phyloP scores from a whole-genome alignment of 1,140 invertebrate genomes.

The Lepidurus packardi region DNA sequence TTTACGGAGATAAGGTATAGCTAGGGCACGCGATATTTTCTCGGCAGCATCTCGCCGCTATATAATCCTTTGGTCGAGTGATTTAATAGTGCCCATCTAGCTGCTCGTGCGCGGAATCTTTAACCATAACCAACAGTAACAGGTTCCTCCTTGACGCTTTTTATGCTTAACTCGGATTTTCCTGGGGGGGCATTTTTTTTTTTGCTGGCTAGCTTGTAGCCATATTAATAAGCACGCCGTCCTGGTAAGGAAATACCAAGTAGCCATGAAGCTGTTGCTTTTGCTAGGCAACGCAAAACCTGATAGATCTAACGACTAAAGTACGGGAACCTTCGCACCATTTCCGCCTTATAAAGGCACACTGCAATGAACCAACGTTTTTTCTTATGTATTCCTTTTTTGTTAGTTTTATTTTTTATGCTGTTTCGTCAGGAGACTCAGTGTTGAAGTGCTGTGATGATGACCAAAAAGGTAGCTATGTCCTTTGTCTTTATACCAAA shows the following conservation, averaged over 20 bases:
- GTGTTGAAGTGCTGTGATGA: not conserved
- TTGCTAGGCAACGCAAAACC: not conserved
- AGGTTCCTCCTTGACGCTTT: not conserved
- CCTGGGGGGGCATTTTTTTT: not conserved
- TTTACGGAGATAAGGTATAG: too few species aligned
- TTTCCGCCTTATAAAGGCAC: conserved; percentile 2
- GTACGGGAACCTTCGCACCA: not conserved
- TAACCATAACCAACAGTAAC: not conserved
- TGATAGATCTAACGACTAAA: not conserved
- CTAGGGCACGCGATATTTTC: too few species aligned
- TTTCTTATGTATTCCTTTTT: too few species aligned
- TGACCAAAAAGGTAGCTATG: not conserved
- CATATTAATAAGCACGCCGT: not conserved
- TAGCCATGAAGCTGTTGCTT: not conserved
- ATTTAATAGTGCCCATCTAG: too few species aligned
- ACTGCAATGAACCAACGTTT: not conserved
- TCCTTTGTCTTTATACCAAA: conserved; percentile 2
- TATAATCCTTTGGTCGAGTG: too few species aligned
- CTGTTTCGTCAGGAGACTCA: not conserved
- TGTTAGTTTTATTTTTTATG: not conserved
- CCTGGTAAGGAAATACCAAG: not conserved
- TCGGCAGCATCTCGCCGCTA: too few species aligned
- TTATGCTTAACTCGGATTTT: not conserved
- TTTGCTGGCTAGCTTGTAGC: not conserved
- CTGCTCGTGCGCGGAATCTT: too few species aligned